phyloP scores from a whole-genome alignment of 2,888 invertebrate species.

The Mycalesis mineus region DNA sequence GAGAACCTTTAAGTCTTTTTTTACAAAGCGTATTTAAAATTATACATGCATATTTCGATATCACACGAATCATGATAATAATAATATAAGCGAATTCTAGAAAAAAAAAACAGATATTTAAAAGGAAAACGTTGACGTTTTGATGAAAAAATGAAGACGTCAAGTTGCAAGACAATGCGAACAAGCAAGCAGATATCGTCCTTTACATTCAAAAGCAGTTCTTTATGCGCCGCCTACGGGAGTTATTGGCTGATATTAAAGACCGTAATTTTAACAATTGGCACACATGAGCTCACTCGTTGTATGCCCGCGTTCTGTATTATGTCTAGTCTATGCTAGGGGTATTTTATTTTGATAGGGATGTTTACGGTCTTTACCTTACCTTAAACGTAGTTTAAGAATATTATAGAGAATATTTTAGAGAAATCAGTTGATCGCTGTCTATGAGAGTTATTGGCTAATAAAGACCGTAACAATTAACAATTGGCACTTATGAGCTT shows the following conservation, averaged over 20 bases:
- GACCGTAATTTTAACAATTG: conserved; percentile 24
- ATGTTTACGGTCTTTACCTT: neutral
- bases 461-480: too few relatives aligned
- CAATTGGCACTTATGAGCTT: too few relatives aligned
- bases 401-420: too few relatives aligned
- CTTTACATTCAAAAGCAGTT: conserved; percentile 24
- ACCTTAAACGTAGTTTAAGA: neutral
- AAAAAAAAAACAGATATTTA: too few relatives aligned
- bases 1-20: too few relatives aligned
- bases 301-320: neutral
- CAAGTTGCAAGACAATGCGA: neutral
- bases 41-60: too few relatives aligned
- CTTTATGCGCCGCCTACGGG: conserved; percentile 19
- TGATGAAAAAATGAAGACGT: neutral
- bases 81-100: too few relatives aligned
- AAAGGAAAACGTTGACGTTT: too few relatives aligned
- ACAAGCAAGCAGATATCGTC: neutral
- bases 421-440: too few relatives aligned
- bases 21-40: too few relatives aligned
- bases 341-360: neutral
- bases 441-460: too few relatives aligned
- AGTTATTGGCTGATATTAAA: conserved; percentile 25
- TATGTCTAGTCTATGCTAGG: neutral
- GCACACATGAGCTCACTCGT: conserved; percentile 13
- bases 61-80: too few relatives aligned